Base-by-base conservation (phyloP, 2,888 invertebrate species). In the Latrodectus elegans region DNA sequence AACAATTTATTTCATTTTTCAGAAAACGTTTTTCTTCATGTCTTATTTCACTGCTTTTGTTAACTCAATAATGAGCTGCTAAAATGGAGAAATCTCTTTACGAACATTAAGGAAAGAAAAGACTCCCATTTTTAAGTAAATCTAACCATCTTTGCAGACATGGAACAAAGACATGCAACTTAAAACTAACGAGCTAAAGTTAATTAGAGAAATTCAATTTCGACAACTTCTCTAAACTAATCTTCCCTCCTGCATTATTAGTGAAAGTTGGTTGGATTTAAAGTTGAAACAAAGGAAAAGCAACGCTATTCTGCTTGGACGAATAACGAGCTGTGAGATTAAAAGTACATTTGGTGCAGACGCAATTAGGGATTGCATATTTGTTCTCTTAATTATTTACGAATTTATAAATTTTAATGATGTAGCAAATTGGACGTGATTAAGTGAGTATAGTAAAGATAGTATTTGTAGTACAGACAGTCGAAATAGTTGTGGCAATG, bases 121-220 rank as follows among this genome's bases (percentile, higher is more conserved):
- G 38, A 38, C 38, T 38, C 38, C 38, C 4, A 38, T 38, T 38
- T 38, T 38, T 1, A 38, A 38, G 38, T 38, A 38, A 38, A 38
- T 38, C 38, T 38, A 38, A 38, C 38, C 38, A 38, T 38, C 38
- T 38, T 38, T 38, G 38, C 38, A 38, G 38, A 38, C 38, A 38
- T 38, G 38, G 52, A 80, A 71, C 72, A 73, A 67, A 81, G 73
- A 65, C 51, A 14, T 22, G 22, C 2, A 52, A 70, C 68, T 83
- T 76, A 83, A 60, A 76, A 76, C 67, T 74, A 74, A 68, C 79
- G 72, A 73, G 77, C 52, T 17, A 70, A 80, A 85, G 71, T 85
- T 80, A 85, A 85, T 85, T 85, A 85, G 60, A 17, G 70, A 74
- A 67, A 80, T 71, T 80, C 55, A 80, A 75, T 80, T 85, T 80